Percentiles rank a stretch among this genome's conserved stretches.
Conservation (phyloP, 1,140 invertebrate genomes). For the Lepidurus apus region DNA sequence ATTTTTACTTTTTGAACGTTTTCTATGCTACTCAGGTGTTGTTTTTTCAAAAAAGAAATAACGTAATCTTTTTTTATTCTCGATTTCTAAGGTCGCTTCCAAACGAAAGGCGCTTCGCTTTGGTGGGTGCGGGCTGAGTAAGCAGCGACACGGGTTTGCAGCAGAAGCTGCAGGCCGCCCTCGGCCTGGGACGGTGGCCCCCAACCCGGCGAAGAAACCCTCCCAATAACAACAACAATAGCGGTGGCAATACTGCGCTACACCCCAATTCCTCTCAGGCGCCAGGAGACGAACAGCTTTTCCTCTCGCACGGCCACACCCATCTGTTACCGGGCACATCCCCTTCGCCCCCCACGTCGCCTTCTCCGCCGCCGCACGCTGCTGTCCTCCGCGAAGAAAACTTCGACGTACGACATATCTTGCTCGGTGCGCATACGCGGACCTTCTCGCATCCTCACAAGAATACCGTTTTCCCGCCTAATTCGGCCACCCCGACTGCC, state of each 20-base stretch:
- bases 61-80: neutral
- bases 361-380: neutral
- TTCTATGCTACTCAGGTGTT: neutral
- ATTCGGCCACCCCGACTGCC: neutral
- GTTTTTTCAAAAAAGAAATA: neutral
- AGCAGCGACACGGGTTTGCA: constrained; percentile 34
- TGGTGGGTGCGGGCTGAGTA: neutral
- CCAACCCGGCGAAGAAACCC: neutral
- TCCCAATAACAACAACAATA: neutral
- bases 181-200: constrained; percentile 31
- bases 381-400: constrained; percentile 36
- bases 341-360: constrained; percentile 28
- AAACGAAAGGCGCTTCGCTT: neutral
- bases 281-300: neutral
- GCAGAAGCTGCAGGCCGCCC: constrained; percentile 34
- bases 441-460: constrained; percentile 41
- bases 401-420: constrained; percentile 42
- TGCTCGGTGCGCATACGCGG: constrained; percentile 40
- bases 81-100: neutral
- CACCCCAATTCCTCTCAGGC: neutral
- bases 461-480: constrained; percentile 37
- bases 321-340: neutral
- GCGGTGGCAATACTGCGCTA: constrained; percentile 23
- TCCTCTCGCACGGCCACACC: neutral
- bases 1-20: neutral